phyloP scores from a whole-genome alignment of 2,797 vertebrate genomes.

The Pseudomugil tenellus region DNA sequence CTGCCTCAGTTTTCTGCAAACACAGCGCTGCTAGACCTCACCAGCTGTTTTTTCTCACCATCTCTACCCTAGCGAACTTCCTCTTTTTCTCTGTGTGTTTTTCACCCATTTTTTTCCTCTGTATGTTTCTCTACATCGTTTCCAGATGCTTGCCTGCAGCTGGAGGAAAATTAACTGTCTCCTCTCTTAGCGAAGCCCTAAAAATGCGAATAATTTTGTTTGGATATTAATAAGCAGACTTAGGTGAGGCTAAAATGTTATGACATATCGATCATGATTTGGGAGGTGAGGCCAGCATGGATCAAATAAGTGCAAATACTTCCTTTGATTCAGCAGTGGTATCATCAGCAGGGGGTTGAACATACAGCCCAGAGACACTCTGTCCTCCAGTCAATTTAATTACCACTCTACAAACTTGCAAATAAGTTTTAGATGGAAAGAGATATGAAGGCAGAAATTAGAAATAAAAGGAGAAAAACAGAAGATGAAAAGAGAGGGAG shows the following conservation, averaged over 20 bases:
- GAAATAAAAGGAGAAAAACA: slow-evolving; percentile 43
- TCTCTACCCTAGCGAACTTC: slow-evolving; percentile 52
- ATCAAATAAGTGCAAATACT: slow-evolving; percentile 7
- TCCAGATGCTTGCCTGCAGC: slow-evolving; percentile 62
- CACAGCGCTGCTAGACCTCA: slow-evolving; percentile 74
- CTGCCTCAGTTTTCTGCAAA: slow-evolving; percentile 74
- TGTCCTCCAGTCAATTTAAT: slow-evolving; percentile 55
- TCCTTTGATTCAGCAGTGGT: slow-evolving; percentile 34
- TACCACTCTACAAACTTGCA: slow-evolving; percentile 46
- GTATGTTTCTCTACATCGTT: slow-evolving; percentile 33
- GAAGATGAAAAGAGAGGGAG: slow-evolving; percentile 1
- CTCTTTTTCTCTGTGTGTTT: slow-evolving; percentile 9
- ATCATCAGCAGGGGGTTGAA: slow-evolving; percentile 33
- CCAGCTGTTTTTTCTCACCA: slow-evolving; percentile 75
- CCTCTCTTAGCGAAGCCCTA: slow-evolving; percentile 29
- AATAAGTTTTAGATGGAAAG: slow-evolving; percentile 34
- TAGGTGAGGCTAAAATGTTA: slow-evolving; percentile 39
- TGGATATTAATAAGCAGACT: slow-evolving; percentile 55
- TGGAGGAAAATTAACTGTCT: slow-evolving; percentile 60
- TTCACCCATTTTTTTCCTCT: not conserved
- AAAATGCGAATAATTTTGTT: slow-evolving; percentile 55
- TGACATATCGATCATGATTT: slow-evolving; percentile 50
- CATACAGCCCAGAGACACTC: slow-evolving; percentile 35
- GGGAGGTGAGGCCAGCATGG: slow-evolving; percentile 19
- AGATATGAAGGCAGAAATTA: not conserved